A percentile compares a stretch with the other conserved stretches of the same genome.
These are phyloP conservation scores for Holacanthus passer DNA, from an alignment of 2,113 vertebrate genomes.

Conservation along the genomic window DNA sequence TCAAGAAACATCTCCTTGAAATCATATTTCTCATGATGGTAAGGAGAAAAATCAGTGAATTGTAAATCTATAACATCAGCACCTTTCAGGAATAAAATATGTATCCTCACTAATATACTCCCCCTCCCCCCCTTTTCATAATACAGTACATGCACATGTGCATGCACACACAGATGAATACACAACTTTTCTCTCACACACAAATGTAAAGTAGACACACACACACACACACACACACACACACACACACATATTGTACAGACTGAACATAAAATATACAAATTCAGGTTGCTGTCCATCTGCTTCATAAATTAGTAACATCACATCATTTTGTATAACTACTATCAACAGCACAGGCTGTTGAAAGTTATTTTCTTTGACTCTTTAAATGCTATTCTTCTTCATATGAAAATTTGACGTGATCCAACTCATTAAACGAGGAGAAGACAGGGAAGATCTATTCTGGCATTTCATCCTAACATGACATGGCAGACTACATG, in stretches of 20 bases:
- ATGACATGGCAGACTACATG: conserved; percentile 23
- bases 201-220: conserved; percentile 27
- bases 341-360: conserved; percentile 48
- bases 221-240: conserved; percentile 39
- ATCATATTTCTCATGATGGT: conserved; percentile 38
- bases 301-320: conserved; percentile 76
- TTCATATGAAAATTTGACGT: conserved; percentile 48
- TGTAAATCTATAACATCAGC: conserved; percentile 78
- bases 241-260: conserved; percentile 43
- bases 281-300: conserved; percentile 62
- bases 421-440: conserved; percentile 25
- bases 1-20: conserved; percentile 25
- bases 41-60: conserved; percentile 31
- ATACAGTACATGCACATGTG: conserved; percentile 52
- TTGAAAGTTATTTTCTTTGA: conserved; percentile 45
- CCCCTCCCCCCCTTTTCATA: conserved; percentile 15
- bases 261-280: conserved; percentile 53
- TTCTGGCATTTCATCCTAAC: conserved; percentile 45
- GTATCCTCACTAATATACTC: conserved; percentile 41
- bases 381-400: conserved; percentile 59
- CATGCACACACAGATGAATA: conserved; percentile 41
- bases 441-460: conserved; percentile 3
- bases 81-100: conserved; percentile 73
- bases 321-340: conserved; percentile 64
- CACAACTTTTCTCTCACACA: conserved; percentile 17